Base-by-base conservation (phyloP, 2,797 vertebrate genomes). In the Poecile montanus region DNA sequence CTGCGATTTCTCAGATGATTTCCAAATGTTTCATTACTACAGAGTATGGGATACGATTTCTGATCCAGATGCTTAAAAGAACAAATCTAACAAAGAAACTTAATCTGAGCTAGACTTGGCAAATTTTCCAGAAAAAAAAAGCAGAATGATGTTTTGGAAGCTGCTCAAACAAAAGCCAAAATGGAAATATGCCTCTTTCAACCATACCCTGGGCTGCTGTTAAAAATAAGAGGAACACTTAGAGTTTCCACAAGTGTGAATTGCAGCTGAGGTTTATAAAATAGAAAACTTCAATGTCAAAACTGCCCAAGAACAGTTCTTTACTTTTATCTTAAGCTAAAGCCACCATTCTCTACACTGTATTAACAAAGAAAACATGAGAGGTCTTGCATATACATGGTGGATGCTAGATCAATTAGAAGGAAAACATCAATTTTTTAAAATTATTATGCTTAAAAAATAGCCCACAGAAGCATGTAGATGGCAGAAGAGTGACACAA, bases 1-100 rank as follows among this genome's bases (percentile, higher is more conserved):
- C 96, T 97, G 88, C 2, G 25, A 94, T 94, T 95, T 96, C 95
- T 97, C 96, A 97, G 98, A 98, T 97, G 96, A 96, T 95, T 98
- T 98, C 98, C 97, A 98, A 98, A 98, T 98, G 97, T 98, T 98
- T 96, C 97, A 96, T 96, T 97, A 95, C 96, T 96, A 56, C 88
- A 91, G n/a, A 90, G 95, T 53, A 89, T 11, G 82, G 97, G 95
- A 97, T 98, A 98, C 89, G 38, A 96, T 98, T 98, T 98, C 97
- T 97, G 97, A 96, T 97, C 97, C 97, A 98, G 97, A 97, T 97
- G 98, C 97, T 97, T 96, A 97, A 97, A 97, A 96, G 97, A 97
- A 96, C 95, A 97, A 94, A 96, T 97, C 96, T 96, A 98, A 97
- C 97, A 97, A 97, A 98, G 97, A 97, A 98, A 97, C 94, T 96